These are phyloP conservation scores for Falco punctatus DNA, from an alignment of 2,113 vertebrate genomes.

Conservation along the genomic window DNA sequence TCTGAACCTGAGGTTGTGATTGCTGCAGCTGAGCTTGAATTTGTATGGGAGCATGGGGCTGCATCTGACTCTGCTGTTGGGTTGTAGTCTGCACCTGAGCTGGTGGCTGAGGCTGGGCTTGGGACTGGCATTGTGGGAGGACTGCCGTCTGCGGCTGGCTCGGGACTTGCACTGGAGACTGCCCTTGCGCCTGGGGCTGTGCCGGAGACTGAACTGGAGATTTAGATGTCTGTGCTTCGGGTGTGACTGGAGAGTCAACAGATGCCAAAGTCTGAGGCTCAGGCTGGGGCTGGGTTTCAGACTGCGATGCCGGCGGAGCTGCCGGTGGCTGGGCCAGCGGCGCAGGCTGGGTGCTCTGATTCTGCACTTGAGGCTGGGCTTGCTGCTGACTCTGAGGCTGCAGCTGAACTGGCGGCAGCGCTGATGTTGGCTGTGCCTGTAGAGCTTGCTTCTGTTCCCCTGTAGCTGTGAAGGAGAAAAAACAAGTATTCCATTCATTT, in stretches of 20 bases:
- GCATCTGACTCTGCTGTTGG: slow-evolving; percentile 68
- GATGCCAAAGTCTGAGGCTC: slow-evolving; percentile 59
- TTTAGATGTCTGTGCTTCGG: slow-evolving; percentile 70
- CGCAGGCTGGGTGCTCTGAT: slow-evolving; percentile 51
- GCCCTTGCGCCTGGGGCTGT: slow-evolving; percentile 78
- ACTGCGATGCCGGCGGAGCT: slow-evolving; percentile 56
- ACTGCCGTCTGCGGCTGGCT: slow-evolving; percentile 59
- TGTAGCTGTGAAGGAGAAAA: slow-evolving; percentile 64
- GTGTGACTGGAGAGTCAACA: slow-evolving; percentile 15
- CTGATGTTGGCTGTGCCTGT: slow-evolving; percentile 32
- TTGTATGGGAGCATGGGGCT: slow-evolving; percentile 76
- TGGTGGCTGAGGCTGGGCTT: slow-evolving; percentile 73
- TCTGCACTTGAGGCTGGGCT: slow-evolving; percentile 72
- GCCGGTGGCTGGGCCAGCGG: slow-evolving; percentile 56
- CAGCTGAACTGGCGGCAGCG: slow-evolving; percentile 34
- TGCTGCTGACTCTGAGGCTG: slow-evolving; percentile 67
- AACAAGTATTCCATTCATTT: neutral
- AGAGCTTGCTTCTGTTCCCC: slow-evolving; percentile 71
- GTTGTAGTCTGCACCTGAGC: slow-evolving; percentile 74
- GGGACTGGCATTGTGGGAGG: slow-evolving; percentile 74
- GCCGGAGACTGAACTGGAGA: slow-evolving; percentile 72
- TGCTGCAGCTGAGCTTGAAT: slow-evolving; percentile 82
- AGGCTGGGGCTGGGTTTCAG: slow-evolving; percentile 61
- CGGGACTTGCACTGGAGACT: slow-evolving; percentile 61
- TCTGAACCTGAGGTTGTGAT: slow-evolving; percentile 71